These are phyloP conservation scores for Scotopteryx bipunctaria DNA, from an alignment of 2,888 invertebrate genomes.

Conservation along the genomic window DNA sequence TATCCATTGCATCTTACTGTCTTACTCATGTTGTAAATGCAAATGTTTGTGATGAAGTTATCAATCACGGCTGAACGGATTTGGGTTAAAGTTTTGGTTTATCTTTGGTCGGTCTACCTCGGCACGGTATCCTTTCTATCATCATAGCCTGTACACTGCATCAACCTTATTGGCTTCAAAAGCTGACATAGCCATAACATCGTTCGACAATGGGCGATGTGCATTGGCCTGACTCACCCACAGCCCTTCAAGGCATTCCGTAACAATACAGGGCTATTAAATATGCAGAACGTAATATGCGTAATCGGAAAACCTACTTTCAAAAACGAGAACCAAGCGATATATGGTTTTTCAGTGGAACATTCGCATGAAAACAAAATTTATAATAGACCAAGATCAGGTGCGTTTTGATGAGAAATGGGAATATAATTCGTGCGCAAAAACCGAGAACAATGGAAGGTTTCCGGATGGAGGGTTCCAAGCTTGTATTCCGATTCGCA, in stretches of 20 bases:
- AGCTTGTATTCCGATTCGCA: conserved; percentile 33
- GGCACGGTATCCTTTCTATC: no score
- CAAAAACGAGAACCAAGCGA: neutral
- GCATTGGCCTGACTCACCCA: conserved; percentile 28
- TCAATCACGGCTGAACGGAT: no score
- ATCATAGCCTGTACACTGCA: no score
- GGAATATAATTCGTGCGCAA: conserved; percentile 35
- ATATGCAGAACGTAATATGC: conserved; percentile 20
- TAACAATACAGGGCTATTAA: conserved; percentile 27
- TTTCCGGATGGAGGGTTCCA: conserved; percentile 30
- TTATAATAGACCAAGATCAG: neutral
- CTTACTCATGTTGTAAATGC: no score
- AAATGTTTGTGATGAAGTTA: no score
- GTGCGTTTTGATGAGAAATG: conserved; percentile 14
- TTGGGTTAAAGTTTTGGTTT: no score
- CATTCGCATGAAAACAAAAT: neutral
- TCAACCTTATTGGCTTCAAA: neutral
- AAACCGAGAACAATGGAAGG: conserved; percentile 45
- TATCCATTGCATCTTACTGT: no score
- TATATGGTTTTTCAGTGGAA: neutral
- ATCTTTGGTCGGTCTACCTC: no score
- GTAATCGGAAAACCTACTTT: conserved; percentile 9
- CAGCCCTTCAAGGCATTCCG: conserved; percentile 26
- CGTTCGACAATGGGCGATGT: conserved; percentile 25
- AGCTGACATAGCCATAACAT: conserved; percentile 16